Base-by-base conservation (phyloP, 2,113 vertebrate species). In the Oreotrochilus melanogaster region DNA sequence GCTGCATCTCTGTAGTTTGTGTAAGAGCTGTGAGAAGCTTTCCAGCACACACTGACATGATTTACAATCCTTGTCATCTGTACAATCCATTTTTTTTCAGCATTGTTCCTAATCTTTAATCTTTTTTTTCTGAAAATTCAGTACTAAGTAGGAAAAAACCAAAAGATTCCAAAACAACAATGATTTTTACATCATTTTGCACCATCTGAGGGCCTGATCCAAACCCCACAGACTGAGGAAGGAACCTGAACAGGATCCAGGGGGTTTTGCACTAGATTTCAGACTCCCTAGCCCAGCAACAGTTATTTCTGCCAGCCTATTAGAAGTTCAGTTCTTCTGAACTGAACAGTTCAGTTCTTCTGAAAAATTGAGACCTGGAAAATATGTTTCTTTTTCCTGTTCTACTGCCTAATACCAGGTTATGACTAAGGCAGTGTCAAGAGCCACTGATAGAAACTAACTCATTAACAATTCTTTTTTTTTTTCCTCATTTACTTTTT, bases 51-150 rank as follows among this genome's bases (percentile, higher is more conserved):
- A 42, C 31, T 92, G 51, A 86, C 14, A n/a, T 2, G 4, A 82
- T 96, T 96, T 90, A 60, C 62, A 93, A 81, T 90, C 86, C 51
- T 33, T 90, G 42, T 84, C 74, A 69, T 76, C 47, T 93, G 70
- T 87, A 79, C 48, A 92, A 92, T 90, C 61, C 8, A 48, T 86
- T 92, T 92, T 89, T 92, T 25, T 54, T 43, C 5, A 6, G n/a
- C 57, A 89, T 58, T 78, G 17, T 33, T 91, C 61, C n/a, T 93
- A 94, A 91, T 94, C 70, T 94, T 87, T 89, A 91, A 89, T 95
- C 66, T 54, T 76, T 76, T 89, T 39, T 86, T 92, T 94, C 66
- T 89, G 50, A 91, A 91, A 89, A 92, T 91, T 95, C 2, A 0
- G 10, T 47, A 25, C 23, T 61, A 82, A 91, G 37, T 65, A 91